Base-by-base conservation (phyloP, 2,113 vertebrate genomes). In the Austrofundulus limnaeus region DNA sequence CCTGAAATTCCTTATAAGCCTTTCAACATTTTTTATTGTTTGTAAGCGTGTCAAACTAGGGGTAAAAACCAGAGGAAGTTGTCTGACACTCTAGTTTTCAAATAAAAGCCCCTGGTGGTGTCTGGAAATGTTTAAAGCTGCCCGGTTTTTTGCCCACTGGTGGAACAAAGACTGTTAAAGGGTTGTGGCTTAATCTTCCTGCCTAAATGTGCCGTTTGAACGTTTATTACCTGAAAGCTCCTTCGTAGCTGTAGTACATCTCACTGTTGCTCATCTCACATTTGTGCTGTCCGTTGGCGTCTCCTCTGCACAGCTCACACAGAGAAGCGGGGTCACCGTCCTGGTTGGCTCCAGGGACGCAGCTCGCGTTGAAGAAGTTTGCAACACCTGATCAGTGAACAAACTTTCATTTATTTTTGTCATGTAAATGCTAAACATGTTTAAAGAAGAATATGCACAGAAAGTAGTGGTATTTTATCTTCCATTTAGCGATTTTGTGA, bases 141-240 rank as follows among this genome's bases (percentile, higher is more conserved):
- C n/a, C n/a, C n/a, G n/a, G n/a, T n/a, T n/a, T n/a, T n/a, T n/a
- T n/a, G n/a, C n/a, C n/a, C n/a, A n/a, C n/a, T n/a, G n/a, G n/a
- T n/a, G n/a, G n/a, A n/a, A n/a, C n/a, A n/a, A n/a, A n/a, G n/a
- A n/a, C n/a, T n/a, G n/a, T n/a, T n/a, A n/a, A n/a, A n/a, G n/a
- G n/a, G n/a, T n/a, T n/a, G n/a, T n/a, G n/a, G n/a, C n/a, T n/a
- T n/a, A n/a, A n/a, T n/a, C n/a, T n/a, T n/a, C n/a, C n/a, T 45
- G 16, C 17, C 19, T 16, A 1, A 1, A 21, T 47, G 15, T 25
- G 14, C 14, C 21, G n/a, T 0, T 24, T 56, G 46, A 16, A 3
- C 5, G 17, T 10, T n/a, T 24, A 47, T 84, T 89, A 99, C 97
- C 97, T 94, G 92, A 98, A 97, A 66, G 96, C 96, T 7, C 96